Percentiles rank a stretch among this genome's conserved stretches.
Conservation (phyloP, 2,888 invertebrate species). For the Megalurothrips usitatus region DNA sequence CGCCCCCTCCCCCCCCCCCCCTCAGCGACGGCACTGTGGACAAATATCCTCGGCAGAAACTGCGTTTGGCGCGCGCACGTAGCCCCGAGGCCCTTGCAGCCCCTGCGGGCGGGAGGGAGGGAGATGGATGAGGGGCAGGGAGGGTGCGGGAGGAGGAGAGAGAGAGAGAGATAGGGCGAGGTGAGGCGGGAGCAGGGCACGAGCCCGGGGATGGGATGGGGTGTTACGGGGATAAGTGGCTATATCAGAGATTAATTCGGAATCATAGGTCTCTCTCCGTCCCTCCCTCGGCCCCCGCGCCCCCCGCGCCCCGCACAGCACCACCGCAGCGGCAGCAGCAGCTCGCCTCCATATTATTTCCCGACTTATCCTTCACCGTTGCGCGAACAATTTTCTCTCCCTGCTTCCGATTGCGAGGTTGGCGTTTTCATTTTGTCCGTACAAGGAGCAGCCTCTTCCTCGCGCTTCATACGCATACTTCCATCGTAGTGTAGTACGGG, state of each 20-base stretch:
- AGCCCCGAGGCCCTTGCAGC: neutral
- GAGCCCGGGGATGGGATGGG: neutral
- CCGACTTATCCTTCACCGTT: neutral
- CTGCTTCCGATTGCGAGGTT: too few relatives aligned
- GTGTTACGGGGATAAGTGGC: conserved; percentile 16
- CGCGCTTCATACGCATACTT: neutral
- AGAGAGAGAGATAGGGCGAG: neutral
- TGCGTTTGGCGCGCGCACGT: neutral
- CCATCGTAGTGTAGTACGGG: too few relatives aligned
- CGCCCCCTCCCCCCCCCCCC: neutral
- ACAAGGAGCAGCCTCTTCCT: neutral
- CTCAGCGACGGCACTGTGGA: neutral
- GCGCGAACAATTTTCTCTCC: neutral
- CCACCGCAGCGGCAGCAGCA: too few relatives aligned
- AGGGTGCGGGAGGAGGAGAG: neutral
- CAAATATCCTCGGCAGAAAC: neutral
- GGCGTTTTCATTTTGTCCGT: too few relatives aligned
- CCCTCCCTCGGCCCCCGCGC: neutral
- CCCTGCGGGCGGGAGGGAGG: neutral
- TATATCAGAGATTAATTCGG: conserved; percentile 18
- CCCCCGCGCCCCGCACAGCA: neutral
- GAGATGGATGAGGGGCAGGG: neutral
- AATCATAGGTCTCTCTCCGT: neutral
- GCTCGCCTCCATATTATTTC: neutral
- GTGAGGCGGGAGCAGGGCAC: neutral